Evolutionary conservation across 64 coral and sea anemone genomes (phyloP).

Genomic region (Dendrophyllia cribrosa): DNA sequence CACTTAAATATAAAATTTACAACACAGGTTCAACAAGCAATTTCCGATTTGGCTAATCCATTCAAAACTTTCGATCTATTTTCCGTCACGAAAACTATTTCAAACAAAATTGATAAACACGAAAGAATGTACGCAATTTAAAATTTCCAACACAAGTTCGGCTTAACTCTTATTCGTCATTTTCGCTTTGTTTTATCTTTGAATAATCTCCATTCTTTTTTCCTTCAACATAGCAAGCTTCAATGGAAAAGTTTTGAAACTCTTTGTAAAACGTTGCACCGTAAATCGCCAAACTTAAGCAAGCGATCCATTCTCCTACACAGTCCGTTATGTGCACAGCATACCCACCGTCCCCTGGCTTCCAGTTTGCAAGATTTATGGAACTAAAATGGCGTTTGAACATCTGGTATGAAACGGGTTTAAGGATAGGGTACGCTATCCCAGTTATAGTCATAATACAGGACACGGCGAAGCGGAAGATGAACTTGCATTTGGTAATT

Average conservation of each 20-base stretch:
- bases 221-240: neutral
- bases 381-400: neutral
- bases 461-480: constrained; percentile 46
- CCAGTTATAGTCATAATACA: constrained; percentile 35
- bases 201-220: neutral
- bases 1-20: too few species aligned
- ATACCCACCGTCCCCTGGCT: constrained; percentile 25
- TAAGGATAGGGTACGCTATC: constrained; percentile 31
- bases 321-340: constrained; percentile 58
- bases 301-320: constrained; percentile 59
- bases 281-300: constrained; percentile 36
- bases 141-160: too few species aligned
- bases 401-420: constrained; percentile 30
- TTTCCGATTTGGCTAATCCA: too few species aligned
- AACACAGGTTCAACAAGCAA: too few species aligned
- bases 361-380: neutral
- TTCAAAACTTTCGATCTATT: too few species aligned
- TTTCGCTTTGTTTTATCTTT: neutral
- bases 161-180: too few species aligned
- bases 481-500: constrained; percentile 64
- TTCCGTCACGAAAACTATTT: too few species aligned
- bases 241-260: neutral
- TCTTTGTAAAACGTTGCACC: neutral
- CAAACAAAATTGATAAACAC: too few species aligned
- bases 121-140: too few species aligned